Evolutionary conservation across 2,888 invertebrate genomes (phyloP).

Genomic region (Lamellibrachia satsuma): DNA sequence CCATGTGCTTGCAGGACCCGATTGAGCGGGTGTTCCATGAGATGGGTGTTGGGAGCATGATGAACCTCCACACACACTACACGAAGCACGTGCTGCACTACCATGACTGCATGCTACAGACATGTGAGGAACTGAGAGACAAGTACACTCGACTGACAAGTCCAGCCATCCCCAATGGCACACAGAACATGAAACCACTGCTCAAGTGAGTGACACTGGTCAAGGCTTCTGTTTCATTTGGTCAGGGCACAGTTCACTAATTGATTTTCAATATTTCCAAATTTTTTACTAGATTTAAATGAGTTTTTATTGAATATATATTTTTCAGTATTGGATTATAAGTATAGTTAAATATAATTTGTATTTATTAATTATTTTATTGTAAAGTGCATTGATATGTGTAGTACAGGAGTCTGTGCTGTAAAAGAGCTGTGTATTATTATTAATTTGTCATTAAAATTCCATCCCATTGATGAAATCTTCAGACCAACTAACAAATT

Average conservation of each 20-base stretch:
- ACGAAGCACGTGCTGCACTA: slow-evolving; percentile 66
- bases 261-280: neutral
- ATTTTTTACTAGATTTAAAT: no score
- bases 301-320: no score
- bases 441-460: no score
- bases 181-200: neutral
- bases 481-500: no score
- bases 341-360: no score
- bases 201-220: neutral
- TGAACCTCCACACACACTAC: slow-evolving; percentile 72
- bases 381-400: no score
- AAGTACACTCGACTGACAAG: slow-evolving; percentile 64
- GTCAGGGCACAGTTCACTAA: neutral
- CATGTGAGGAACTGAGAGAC: slow-evolving; percentile 56
- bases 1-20: slow-evolving; percentile 68
- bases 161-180: slow-evolving; percentile 25
- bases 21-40: slow-evolving; percentile 73
- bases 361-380: no score
- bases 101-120: slow-evolving; percentile 58
- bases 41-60: slow-evolving; percentile 72
- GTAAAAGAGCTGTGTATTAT: no score
- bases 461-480: no score
- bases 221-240: neutral
- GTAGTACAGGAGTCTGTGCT: no score
- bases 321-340: no score